Evolutionary conservation across 2,113 vertebrate species (phyloP).

Genomic region (Sinocyclocheilus anophthalmus): DNA sequence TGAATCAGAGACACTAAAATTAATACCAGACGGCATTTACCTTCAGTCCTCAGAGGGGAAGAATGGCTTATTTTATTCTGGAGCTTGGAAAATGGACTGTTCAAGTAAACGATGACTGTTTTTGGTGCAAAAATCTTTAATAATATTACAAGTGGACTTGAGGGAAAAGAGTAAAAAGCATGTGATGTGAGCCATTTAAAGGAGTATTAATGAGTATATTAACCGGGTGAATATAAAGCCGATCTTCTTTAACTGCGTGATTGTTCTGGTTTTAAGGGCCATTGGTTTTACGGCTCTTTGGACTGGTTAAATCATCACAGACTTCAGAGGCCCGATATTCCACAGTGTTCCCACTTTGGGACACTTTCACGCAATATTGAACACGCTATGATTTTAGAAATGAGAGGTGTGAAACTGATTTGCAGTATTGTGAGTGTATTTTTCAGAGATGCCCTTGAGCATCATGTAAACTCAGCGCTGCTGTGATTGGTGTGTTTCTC

Average conservation of each 20-base stretch:
- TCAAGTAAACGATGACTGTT: not conserved
- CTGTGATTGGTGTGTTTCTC: not conserved
- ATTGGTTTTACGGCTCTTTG: slow-evolving; percentile 18
- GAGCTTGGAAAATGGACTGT: not conserved
- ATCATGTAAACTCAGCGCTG: not conserved
- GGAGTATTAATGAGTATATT: slow-evolving; percentile 21
- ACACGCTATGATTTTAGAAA: not conserved
- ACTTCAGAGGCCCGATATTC: not conserved
- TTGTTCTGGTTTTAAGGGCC: slow-evolving; percentile 18
- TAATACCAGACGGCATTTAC: not conserved
- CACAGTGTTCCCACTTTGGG: not conserved
- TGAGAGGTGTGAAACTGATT: not conserved
- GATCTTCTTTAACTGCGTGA: not conserved
- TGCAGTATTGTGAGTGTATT: not conserved
- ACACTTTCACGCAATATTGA: not conserved
- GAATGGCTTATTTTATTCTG: not conserved
- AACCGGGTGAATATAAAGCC: not conserved
- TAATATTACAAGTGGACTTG: not conserved
- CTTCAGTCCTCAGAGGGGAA: not conserved
- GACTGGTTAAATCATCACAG: slow-evolving; percentile 17
- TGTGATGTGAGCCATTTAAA: slow-evolving; percentile 13
- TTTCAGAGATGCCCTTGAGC: not conserved
- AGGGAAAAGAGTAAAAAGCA: slow-evolving; percentile 20
- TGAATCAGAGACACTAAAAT: not conserved
- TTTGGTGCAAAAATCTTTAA: not conserved